These are phyloP conservation scores for Mormyrus hasselquistii DNA, from an alignment of 2,797 vertebrate genomes.

Conservation along the genomic window DNA sequence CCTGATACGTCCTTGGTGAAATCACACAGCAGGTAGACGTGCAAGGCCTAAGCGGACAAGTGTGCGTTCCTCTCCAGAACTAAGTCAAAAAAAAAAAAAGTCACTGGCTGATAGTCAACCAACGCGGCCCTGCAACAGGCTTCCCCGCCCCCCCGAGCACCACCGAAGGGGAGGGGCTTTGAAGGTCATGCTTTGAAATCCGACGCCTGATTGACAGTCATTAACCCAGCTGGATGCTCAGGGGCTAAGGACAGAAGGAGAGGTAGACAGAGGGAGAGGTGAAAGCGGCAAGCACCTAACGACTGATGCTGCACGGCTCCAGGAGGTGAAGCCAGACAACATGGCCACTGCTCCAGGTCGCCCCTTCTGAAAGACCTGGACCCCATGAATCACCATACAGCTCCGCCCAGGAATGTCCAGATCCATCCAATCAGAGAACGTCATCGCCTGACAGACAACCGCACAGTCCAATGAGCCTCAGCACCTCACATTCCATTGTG, in stretches of 20 bases:
- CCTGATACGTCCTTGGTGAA: background rate
- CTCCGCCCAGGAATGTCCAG: background rate
- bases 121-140: background rate
- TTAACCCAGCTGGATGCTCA: background rate
- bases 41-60: background rate
- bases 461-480: background rate
- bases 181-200: constrained; percentile 26
- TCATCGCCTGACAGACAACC: background rate
- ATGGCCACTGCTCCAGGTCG: background rate
- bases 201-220: constrained; percentile 18
- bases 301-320: background rate
- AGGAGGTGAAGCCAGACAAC: background rate
- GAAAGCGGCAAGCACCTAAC: background rate
- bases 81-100: no score
- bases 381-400: background rate
- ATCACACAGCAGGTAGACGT: background rate
- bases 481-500: background rate
- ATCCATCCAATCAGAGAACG: background rate
- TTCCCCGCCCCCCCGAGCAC: background rate
- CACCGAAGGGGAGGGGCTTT: background rate
- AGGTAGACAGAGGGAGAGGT: constrained; percentile 8
- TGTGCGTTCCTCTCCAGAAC: background rate
- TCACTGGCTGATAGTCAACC: background rate
- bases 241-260: background rate
- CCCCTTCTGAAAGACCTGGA: background rate